Conservation (phyloP, 2,797 vertebrate species). For the Takifugu ocellatus region DNA sequence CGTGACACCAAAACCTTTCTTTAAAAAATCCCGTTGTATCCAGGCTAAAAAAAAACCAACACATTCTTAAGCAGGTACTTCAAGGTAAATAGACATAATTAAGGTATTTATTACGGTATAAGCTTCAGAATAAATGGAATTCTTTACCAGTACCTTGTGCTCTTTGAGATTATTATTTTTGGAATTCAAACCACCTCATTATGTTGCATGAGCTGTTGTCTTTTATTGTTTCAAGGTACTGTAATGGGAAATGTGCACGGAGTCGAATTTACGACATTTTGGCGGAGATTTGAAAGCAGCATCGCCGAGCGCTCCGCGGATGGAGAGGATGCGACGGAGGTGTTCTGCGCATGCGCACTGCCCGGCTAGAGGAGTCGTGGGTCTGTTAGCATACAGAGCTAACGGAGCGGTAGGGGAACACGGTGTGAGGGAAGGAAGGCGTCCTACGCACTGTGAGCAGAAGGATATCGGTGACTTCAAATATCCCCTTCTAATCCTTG, state of each 20-base stretch:
- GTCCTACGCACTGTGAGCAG: conserved; percentile 45
- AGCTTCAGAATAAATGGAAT: too few species aligned
- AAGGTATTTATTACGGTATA: too few species aligned
- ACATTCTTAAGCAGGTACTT: neutral
- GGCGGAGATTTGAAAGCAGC: conserved; percentile 16
- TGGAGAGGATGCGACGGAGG: conserved; percentile 1
- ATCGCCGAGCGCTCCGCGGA: conserved; percentile 3
- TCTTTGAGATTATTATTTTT: too few species aligned
- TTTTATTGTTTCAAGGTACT: neutral
- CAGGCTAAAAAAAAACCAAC: too few species aligned
- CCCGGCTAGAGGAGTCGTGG: conserved; percentile 27
- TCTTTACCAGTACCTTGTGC: too few species aligned
- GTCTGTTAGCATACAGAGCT: conserved; percentile 60
- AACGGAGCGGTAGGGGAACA: conserved; percentile 30
- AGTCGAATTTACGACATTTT: conserved; percentile 10
- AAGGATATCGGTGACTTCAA: conserved; percentile 52
- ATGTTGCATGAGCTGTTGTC: neutral
- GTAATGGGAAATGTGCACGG: neutral
- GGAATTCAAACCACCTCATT: too few species aligned
- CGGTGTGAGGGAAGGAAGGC: conserved; percentile 52
- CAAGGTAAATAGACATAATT: too few species aligned
- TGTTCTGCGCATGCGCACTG: conserved; percentile 56
- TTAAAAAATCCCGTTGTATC: too few species aligned
- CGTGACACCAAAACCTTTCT: too few species aligned
- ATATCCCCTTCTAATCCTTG: conserved; percentile 69